Conservation (phyloP, 2,888 invertebrate genomes). For the Pimpla rufipes region DNA sequence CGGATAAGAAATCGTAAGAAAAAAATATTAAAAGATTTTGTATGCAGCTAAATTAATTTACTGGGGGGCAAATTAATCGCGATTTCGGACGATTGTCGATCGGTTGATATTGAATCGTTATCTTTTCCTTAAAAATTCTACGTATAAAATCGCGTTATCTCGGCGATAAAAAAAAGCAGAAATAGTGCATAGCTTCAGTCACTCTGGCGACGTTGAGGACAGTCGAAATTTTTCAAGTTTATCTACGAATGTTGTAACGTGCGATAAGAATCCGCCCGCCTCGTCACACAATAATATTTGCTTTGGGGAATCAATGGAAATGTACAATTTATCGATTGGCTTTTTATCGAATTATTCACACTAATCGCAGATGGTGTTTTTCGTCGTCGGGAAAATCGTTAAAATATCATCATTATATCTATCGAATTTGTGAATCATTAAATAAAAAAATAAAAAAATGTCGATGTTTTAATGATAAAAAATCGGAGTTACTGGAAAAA, state of each 20-base stretch:
- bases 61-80: too few relatives aligned
- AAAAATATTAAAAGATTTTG: neutral
- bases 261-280: neutral
- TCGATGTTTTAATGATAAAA: too few relatives aligned
- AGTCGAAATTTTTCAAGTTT: neutral
- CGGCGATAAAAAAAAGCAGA: neutral
- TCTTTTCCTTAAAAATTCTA: too few relatives aligned
- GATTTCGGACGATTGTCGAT: too few relatives aligned
- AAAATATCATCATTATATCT: neutral
- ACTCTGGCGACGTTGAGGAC: too few relatives aligned
- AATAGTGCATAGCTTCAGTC: too few relatives aligned
- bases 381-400: neutral
- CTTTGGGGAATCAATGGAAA: neutral
- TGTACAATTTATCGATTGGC: neutral
- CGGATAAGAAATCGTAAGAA: neutral
- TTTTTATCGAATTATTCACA: neutral
- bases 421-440: too few relatives aligned
- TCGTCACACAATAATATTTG: neutral
- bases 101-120: too few relatives aligned
- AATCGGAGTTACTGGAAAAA: too few relatives aligned
- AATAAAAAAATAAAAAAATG: too few relatives aligned
- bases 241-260: neutral
- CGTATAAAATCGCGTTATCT: too few relatives aligned
- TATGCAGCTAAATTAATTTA: neutral
- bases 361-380: neutral